phyloP scores from a whole-genome alignment of 1,140 invertebrate genomes.

The Danaus plexippus region DNA sequence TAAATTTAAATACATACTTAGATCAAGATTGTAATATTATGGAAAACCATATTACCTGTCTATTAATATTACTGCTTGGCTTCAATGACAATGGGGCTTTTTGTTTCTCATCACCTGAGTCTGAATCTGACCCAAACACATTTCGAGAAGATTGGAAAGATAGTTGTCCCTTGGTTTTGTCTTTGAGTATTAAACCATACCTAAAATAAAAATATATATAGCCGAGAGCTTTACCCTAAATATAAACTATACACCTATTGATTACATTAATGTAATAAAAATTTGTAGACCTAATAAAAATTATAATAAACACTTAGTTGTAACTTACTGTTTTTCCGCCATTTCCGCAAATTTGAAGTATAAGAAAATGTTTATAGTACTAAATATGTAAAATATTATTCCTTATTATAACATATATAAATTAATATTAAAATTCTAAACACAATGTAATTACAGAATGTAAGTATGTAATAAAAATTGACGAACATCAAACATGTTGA shows the following conservation, averaged over 20 bases:
- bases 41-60: slow-evolving; percentile 40
- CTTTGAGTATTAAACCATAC: slow-evolving; percentile 63
- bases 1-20: slow-evolving; percentile 4
- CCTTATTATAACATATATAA: too few relatives aligned
- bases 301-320: too few relatives aligned
- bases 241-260: background rate
- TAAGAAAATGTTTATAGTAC: too few relatives aligned
- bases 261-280: background rate
- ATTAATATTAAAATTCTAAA: too few relatives aligned
- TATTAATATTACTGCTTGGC: slow-evolving; percentile 50
- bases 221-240: background rate
- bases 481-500: too few relatives aligned
- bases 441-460: too few relatives aligned
- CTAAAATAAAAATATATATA: slow-evolving; percentile 32
- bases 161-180: slow-evolving; percentile 39
- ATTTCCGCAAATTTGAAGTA: too few relatives aligned
- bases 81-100: slow-evolving; percentile 40
- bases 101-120: slow-evolving; percentile 53
- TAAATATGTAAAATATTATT: too few relatives aligned
- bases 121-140: slow-evolving; percentile 67
- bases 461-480: too few relatives aligned
- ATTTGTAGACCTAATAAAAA: background rate
- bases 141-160: slow-evolving; percentile 58
- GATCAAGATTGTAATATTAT: background rate
- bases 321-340: too few relatives aligned